Evolutionary conservation across 2,888 invertebrate genomes (phyloP).

Genomic region (Pammene aurita): DNA sequence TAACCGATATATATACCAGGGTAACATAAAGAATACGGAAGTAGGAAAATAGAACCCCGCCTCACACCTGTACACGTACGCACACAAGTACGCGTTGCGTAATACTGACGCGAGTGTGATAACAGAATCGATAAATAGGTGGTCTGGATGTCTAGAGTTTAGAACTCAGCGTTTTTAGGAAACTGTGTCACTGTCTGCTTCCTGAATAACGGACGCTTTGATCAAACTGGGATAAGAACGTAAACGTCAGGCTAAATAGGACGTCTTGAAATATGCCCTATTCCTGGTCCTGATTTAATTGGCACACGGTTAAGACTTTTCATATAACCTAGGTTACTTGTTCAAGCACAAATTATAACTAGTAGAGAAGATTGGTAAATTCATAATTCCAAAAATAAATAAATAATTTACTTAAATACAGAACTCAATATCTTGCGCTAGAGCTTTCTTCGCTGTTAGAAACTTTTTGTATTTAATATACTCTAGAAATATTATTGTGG

Average conservation of each 20-base stretch:
- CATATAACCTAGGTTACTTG: background rate
- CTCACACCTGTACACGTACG: conserved; percentile 1
- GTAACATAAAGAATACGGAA: conserved; percentile 18
- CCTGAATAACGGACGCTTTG: background rate
- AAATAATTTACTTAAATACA: no score
- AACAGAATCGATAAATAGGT: conserved; percentile 24
- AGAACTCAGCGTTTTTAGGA: conserved; percentile 1
- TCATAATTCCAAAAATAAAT: no score
- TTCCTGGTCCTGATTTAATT: no score
- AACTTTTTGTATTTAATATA: no score
- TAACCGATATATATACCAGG: background rate
- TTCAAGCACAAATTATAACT: no score
- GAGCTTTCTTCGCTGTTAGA: no score
- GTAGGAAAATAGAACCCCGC: background rate
- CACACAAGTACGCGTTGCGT: conserved; percentile 19
- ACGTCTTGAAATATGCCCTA: background rate
- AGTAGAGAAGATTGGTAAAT: no score
- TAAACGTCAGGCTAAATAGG: background rate
- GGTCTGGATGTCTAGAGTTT: conserved; percentile 14
- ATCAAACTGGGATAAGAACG: background rate
- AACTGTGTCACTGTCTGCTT: conserved; percentile 6
- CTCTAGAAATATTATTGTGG: no score
- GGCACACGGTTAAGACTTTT: background rate
- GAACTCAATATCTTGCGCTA: no score
- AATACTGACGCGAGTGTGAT: background rate